phyloP scores from a whole-genome alignment of 2,113 vertebrate species.

The Vulpes ferrilata region DNA sequence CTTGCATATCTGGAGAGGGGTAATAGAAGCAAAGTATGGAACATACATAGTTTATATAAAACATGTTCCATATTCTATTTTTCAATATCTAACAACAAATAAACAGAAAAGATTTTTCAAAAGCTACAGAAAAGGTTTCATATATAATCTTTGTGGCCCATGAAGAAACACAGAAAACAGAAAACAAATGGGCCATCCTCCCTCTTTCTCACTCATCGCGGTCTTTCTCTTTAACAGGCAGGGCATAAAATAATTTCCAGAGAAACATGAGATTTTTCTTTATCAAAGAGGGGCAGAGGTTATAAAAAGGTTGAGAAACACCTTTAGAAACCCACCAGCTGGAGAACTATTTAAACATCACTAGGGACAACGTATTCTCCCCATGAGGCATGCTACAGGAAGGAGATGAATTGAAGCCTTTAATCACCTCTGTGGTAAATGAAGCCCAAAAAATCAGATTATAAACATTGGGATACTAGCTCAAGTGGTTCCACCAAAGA shows the following conservation, averaged over 20 bases:
- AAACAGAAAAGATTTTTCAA: conserved; percentile 20
- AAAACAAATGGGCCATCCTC: background rate
- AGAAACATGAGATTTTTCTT: conserved; percentile 67
- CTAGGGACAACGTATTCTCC: conserved; percentile 4
- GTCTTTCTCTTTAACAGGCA: background rate
- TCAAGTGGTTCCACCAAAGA: background rate
- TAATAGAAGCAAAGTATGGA: background rate
- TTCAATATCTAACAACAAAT: conserved; percentile 28
- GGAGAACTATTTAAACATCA: conserved; percentile 42
- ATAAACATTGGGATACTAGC: conserved; percentile 3
- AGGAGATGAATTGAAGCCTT: conserved; percentile 10
- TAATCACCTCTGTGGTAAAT: conserved; percentile 50
- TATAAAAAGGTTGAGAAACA: conserved; percentile 70
- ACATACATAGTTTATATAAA: background rate
- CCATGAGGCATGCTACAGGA: background rate
- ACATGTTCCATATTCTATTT: background rate
- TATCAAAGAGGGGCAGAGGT: conserved; percentile 65
- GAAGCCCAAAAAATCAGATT: conserved; percentile 14
- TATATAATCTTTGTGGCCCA: background rate
- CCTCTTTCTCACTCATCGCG: background rate
- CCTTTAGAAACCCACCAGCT: conserved; percentile 33
- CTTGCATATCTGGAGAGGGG: background rate
- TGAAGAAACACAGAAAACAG: conserved; percentile 24
- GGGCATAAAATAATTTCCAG: conserved; percentile 45
- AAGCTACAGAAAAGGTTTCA: background rate